Evolutionary conservation across 2,888 invertebrate genomes (phyloP).

Genomic region (Acanthococcus lagerstroemiae): DNA sequence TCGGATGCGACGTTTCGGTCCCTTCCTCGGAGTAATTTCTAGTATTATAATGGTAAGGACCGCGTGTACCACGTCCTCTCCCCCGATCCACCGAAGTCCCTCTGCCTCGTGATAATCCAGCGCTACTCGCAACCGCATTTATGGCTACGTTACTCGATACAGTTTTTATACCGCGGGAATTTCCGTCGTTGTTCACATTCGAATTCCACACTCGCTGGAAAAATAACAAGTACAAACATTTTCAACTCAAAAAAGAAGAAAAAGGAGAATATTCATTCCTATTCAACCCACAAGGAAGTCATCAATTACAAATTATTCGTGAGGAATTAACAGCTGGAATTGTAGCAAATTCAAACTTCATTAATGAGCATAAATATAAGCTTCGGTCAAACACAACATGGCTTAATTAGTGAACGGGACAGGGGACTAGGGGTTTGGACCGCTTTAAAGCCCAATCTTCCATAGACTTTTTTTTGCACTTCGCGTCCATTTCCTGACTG

Average conservation of each 20-base stretch:
- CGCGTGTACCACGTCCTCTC: conserved; percentile 40
- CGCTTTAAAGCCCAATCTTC: no score
- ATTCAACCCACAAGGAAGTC: no score
- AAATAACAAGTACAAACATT: conserved; percentile 8
- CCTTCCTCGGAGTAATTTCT: conserved; percentile 44
- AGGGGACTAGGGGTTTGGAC: no score
- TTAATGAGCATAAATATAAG: no score
- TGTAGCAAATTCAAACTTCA: no score
- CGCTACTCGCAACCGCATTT: conserved; percentile 18
- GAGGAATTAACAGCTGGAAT: no score
- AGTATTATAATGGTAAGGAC: conserved; percentile 40
- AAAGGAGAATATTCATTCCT: background rate
- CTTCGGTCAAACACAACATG: no score
- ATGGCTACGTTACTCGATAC: conserved; percentile 4
- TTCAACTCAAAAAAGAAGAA: background rate
- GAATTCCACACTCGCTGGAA: conserved; percentile 49
- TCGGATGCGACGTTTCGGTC: conserved; percentile 19
- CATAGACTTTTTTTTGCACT: no score
- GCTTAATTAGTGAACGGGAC: no score
- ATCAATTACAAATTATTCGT: no score
- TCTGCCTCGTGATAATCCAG: conserved; percentile 35
- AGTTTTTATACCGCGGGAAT: conserved; percentile 39
- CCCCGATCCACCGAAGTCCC: conserved; percentile 35
- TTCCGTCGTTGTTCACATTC: conserved; percentile 46
- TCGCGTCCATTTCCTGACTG: no score